These are phyloP conservation scores for Spermophilus dauricus DNA, from an alignment of 2,113 vertebrate genomes.

Conservation along the genomic window DNA sequence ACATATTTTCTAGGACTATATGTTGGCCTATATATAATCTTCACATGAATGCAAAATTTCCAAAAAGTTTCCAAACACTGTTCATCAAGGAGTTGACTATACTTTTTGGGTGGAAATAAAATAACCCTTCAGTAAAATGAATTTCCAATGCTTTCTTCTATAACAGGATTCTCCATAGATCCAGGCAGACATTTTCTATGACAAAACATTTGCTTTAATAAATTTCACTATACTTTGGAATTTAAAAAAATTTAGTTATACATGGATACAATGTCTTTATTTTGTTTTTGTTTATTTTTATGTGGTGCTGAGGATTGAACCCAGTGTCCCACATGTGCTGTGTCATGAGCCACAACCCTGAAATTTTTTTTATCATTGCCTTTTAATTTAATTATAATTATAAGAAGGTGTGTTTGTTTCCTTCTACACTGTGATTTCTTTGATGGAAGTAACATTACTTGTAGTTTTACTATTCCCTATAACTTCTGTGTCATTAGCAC, in stretches of 20 bases:
- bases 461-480: background rate
- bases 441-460: background rate
- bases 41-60: background rate
- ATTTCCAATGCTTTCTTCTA: background rate
- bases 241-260: no score
- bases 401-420: background rate
- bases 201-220: background rate
- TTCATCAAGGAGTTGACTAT: background rate
- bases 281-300: no score
- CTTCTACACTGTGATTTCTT: background rate
- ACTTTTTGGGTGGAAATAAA: background rate
- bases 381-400: constrained; percentile 1
- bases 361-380: background rate
- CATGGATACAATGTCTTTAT: no score
- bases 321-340: no score
- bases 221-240: background rate
- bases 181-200: background rate
- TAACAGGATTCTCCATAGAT: background rate
- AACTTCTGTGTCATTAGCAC: background rate
- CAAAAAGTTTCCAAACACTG: background rate
- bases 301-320: no score
- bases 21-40: background rate
- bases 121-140: background rate
- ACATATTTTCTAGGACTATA: background rate
- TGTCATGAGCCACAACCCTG: no score